A percentile compares a stretch with the other conserved stretches of the same genome.
These are phyloP conservation scores for Ataeniobius toweri DNA, from an alignment of 2,797 vertebrate species.

Conservation along the genomic window DNA sequence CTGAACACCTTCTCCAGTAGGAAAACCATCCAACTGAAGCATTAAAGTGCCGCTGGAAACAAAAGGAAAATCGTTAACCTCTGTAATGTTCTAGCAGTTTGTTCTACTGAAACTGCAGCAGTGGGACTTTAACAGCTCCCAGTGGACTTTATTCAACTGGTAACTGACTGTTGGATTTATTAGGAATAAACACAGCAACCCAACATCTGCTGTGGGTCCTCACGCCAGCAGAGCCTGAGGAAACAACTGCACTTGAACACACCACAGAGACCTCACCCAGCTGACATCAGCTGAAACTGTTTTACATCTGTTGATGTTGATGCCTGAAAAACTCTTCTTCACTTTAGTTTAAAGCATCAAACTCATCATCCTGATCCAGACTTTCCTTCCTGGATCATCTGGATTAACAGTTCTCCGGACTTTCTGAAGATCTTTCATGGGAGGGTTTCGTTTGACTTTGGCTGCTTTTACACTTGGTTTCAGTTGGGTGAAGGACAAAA, in stretches of 20 bases:
- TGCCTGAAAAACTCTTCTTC: too few species aligned
- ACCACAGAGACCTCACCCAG: background rate
- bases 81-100: background rate
- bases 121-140: too few species aligned
- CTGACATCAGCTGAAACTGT: background rate
- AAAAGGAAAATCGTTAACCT: constrained; percentile 16
- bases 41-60: constrained; percentile 75
- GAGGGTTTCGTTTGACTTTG: background rate
- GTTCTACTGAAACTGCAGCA: background rate
- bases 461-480: background rate
- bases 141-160: too few species aligned
- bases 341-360: too few species aligned
- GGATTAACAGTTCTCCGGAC: background rate
- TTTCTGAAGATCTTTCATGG: background rate
- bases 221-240: background rate
- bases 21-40: constrained; percentile 83
- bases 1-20: constrained; percentile 80
- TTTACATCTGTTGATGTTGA: too few species aligned
- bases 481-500: background rate
- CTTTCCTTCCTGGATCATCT: background rate
- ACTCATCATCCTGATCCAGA: too few species aligned
- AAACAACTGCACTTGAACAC: background rate
- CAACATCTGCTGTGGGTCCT: background rate
- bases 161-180: background rate
- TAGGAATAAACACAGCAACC: background rate